phyloP scores from a whole-genome alignment of 2,113 vertebrate genomes.

The Chitala chitala region DNA sequence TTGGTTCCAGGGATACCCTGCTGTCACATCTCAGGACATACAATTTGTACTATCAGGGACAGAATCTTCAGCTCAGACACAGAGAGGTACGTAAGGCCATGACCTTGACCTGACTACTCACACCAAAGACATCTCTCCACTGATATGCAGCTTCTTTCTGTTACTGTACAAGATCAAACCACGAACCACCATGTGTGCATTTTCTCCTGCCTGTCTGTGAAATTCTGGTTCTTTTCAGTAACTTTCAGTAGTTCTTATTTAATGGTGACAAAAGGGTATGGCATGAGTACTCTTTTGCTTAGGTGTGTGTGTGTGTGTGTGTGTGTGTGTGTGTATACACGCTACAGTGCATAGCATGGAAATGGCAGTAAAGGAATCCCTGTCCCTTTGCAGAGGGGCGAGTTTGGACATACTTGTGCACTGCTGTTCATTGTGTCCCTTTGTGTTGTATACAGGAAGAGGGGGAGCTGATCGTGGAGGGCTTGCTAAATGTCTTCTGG shows the following conservation, averaged over 20 bases:
- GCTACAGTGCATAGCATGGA: background rate
- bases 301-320: slow-evolving; percentile 14
- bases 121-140: background rate
- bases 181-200: background rate
- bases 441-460: slow-evolving; percentile 72
- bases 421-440: slow-evolving; percentile 13
- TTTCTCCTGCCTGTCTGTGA: background rate
- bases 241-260: slow-evolving; percentile 20
- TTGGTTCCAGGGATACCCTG: slow-evolving; percentile 70
- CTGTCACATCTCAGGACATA: slow-evolving; percentile 88
- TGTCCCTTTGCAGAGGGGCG: too few relatives aligned
- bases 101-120: background rate
- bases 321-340: slow-evolving; percentile 5
- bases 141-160: slow-evolving; percentile 14
- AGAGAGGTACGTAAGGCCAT: slow-evolving; percentile 65
- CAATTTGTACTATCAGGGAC: slow-evolving; percentile 93
- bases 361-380: background rate
- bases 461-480: slow-evolving; percentile 87
- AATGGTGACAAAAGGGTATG: slow-evolving; percentile 18
- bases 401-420: slow-evolving; percentile 34
- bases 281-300: slow-evolving; percentile 10
- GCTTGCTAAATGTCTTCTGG: slow-evolving; percentile 94
- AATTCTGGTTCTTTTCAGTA: slow-evolving; percentile 27
- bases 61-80: slow-evolving; percentile 87
- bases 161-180: background rate